Percentiles rank a stretch among this genome's conserved stretches.
phyloP scores from a whole-genome alignment of 1,140 invertebrate genomes.

The Kradibia gibbosae region DNA sequence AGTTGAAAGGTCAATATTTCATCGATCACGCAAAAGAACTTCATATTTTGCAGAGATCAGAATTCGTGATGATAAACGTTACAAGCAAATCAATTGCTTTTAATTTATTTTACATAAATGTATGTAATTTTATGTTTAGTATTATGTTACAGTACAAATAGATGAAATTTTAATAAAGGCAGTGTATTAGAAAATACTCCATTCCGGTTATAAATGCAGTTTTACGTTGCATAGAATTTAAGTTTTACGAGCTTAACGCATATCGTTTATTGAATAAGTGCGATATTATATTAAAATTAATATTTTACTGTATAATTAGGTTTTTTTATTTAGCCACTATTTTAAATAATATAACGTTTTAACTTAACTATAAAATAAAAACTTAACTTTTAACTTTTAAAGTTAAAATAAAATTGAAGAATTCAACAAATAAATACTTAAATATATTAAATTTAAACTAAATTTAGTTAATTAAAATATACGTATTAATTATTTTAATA shows the following conservation, averaged over 20 bases:
- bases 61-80: not conserved
- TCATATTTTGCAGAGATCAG: not conserved
- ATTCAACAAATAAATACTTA: too few relatives aligned
- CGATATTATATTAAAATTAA: slow-evolving; percentile 5
- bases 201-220: not conserved
- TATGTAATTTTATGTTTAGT: not conserved
- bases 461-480: not conserved
- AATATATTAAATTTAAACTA: not conserved
- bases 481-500: too few relatives aligned
- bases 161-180: not conserved
- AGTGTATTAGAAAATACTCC: not conserved
- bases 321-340: too few relatives aligned
- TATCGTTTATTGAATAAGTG: not conserved
- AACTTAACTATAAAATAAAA: too few relatives aligned
- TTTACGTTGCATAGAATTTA: not conserved
- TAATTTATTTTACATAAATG: not conserved
- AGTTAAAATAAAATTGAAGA: too few relatives aligned
- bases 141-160: not conserved
- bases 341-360: not conserved
- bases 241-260: not conserved
- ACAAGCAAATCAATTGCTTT: too few relatives aligned
- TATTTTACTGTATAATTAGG: not conserved
- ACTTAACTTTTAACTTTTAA: too few relatives aligned
- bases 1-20: slow-evolving; percentile 2
- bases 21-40: not conserved